These are phyloP conservation scores for Clytia hemisphaerica DNA, from an alignment of 30 jellyfish, hydroid and myxozoan genomes.

Conservation along the genomic window DNA sequence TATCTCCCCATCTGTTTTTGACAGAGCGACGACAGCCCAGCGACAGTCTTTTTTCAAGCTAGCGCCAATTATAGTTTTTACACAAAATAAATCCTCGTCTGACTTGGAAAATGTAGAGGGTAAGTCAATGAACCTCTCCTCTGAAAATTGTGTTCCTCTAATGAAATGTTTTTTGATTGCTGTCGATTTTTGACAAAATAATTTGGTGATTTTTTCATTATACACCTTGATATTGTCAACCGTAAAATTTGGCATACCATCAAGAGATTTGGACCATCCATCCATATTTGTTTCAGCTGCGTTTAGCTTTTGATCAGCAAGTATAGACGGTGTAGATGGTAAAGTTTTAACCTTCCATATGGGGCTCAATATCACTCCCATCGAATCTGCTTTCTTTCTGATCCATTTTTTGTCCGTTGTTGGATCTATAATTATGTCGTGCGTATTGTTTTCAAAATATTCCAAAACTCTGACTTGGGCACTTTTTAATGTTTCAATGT, in stretches of 20 bases:
- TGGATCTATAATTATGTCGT: conserved; percentile 1
- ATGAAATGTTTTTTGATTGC: conserved; percentile 9
- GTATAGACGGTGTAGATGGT: conserved; percentile 4
- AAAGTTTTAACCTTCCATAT: conserved; percentile 10
- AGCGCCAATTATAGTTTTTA: conserved; percentile 2
- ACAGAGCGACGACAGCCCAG: conserved; percentile 5
- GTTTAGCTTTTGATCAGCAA: neutral
- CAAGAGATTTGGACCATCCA: conserved; percentile 17
- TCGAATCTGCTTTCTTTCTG: conserved; percentile 2
- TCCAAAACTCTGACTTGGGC: conserved; percentile 6
- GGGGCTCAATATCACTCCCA: conserved; percentile 1
- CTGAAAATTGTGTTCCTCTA: conserved; percentile 7
- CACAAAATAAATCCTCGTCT: neutral
- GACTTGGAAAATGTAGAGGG: neutral
- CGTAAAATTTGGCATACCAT: conserved; percentile 10
- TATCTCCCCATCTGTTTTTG: neutral
- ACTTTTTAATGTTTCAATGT: neutral
- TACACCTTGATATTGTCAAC: neutral
- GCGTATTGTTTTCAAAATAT: neutral
- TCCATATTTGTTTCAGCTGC: neutral
- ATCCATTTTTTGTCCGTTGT: conserved; percentile 12
- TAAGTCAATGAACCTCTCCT: conserved; percentile 9
- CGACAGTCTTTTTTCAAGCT: conserved; percentile 10
- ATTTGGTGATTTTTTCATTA: neutral
- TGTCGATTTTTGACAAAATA: conserved; percentile 5